These are phyloP conservation scores for Dicaeum eximium DNA, from an alignment of 2,113 vertebrate species.

Conservation along the genomic window DNA sequence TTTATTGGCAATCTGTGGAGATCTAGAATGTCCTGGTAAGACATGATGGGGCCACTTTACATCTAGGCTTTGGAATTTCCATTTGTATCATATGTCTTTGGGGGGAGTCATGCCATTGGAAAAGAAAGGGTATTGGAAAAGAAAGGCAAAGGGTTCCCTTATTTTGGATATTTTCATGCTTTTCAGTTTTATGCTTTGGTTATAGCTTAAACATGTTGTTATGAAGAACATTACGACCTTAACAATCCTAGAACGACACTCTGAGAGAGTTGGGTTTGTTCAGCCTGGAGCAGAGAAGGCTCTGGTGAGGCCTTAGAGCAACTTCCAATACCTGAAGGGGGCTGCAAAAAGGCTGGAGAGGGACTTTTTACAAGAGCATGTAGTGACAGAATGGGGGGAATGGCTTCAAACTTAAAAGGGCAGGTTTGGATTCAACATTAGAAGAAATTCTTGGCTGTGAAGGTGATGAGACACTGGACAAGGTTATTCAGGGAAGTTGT, in stretches of 20 bases:
- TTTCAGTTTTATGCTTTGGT: neutral
- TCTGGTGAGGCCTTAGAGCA: neutral
- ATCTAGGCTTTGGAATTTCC: neutral
- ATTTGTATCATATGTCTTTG: neutral
- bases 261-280: neutral
- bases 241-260: neutral
- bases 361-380: neutral
- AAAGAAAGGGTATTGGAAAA: neutral
- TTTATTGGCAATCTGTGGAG: neutral
- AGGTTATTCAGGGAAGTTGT: neutral
- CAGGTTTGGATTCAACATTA: neutral
- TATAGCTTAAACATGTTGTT: neutral
- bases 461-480: neutral
- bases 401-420: neutral
- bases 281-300: neutral
- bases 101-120: neutral
- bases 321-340: neutral
- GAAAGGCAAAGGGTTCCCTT: neutral
- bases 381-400: neutral
- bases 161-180: neutral
- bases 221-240: neutral
- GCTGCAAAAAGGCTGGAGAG: too few species aligned
- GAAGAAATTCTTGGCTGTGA: neutral
- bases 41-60: neutral
- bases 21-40: neutral